These are phyloP conservation scores for Ctenicera cuprea DNA, from an alignment of 2,888 invertebrate genomes.

Conservation along the genomic window DNA sequence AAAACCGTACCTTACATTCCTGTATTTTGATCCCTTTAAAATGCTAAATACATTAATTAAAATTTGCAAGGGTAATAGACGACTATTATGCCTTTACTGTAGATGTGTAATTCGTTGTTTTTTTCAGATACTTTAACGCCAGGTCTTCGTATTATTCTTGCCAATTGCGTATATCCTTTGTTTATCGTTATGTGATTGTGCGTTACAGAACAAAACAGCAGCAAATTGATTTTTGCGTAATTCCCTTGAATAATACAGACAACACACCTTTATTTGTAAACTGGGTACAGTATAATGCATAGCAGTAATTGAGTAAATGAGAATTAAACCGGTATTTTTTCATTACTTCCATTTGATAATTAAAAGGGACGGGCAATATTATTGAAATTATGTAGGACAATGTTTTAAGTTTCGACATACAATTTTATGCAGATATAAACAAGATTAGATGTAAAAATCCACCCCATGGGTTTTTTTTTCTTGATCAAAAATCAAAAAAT, in stretches of 20 bases:
- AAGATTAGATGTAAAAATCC: no score
- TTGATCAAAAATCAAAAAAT: no score
- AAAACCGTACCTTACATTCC: no score
- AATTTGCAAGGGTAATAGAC: neutral
- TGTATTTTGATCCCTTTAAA: no score
- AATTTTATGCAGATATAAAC: no score
- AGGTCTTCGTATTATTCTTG: constrained; percentile 6
- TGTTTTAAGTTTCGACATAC: neutral
- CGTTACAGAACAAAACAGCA: neutral
- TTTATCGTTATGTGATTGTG: neutral
- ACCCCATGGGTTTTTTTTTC: no score
- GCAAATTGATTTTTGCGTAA: constrained; percentile 15
- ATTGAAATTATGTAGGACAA: neutral
- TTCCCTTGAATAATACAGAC: neutral
- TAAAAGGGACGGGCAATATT: neutral
- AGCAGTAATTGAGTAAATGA: neutral
- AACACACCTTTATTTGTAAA: constrained; percentile 24
- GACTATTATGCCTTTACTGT: neutral
- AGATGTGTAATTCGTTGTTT: neutral
- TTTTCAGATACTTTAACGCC: no score
- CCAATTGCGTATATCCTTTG: neutral
- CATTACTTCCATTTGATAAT: constrained; percentile 11
- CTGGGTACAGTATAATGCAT: neutral
- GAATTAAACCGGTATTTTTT: neutral
- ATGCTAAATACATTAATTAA: neutral